Conservation (phyloP, 2,888 invertebrate genomes). For the Antheraea yamamai region DNA sequence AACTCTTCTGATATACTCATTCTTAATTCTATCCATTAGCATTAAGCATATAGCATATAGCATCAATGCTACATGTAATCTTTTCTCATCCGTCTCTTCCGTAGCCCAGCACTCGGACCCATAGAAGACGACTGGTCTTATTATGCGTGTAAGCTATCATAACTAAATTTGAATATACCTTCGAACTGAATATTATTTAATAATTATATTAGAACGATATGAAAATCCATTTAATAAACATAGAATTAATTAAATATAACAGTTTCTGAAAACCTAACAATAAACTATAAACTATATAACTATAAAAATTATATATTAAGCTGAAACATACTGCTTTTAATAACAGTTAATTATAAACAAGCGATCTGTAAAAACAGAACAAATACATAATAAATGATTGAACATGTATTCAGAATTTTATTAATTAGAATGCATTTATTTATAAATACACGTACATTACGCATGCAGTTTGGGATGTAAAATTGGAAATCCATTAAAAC, state of each 20-base stretch:
- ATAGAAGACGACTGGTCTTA: too few species aligned
- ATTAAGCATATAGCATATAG: too few species aligned
- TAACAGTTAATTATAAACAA: not conserved
- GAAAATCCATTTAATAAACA: not conserved
- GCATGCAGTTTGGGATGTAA: not conserved
- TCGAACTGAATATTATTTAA: not conserved
- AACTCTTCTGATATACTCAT: too few species aligned
- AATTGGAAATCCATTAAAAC: not conserved
- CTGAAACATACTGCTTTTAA: not conserved
- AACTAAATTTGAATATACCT: not conserved
- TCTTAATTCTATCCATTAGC: too few species aligned
- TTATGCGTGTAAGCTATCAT: too few species aligned
- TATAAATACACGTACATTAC: too few species aligned
- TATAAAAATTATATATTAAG: not conserved
- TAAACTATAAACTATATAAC: too few species aligned
- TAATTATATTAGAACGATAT: not conserved
- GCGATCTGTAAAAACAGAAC: not conserved
- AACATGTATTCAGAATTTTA: not conserved
- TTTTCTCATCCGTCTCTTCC: too few species aligned
- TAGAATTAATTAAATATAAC: not conserved
- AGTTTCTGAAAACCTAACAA: not conserved
- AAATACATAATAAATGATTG: not conserved
- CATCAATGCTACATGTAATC: too few species aligned
- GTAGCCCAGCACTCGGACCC: too few species aligned
- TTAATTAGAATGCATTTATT: not conserved